Evolutionary conservation across 2,888 invertebrate species (phyloP).

Genomic region (Leptura quadrifasciata): DNA sequence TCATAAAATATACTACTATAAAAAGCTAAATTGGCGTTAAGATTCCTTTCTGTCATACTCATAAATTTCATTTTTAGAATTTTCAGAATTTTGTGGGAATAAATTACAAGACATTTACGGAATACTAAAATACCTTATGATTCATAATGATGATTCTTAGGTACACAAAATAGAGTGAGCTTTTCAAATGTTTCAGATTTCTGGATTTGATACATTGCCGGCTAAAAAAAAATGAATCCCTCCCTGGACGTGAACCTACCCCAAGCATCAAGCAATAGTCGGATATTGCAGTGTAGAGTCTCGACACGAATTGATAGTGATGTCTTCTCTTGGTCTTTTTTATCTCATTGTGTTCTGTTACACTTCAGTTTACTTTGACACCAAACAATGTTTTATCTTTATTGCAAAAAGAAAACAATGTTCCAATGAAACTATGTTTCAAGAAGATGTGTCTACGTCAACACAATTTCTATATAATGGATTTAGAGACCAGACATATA

Average conservation of each 20-base stretch:
- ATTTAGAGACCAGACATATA: neutral
- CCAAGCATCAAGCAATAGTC: slow-evolving; percentile 11
- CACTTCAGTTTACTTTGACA: slow-evolving; percentile 35
- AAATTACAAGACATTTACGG: no score
- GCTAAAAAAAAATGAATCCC: neutral
- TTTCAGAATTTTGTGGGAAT: no score
- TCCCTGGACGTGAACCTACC: neutral
- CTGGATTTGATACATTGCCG: neutral
- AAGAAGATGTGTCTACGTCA: slow-evolving; percentile 21
- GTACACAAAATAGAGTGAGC: neutral
- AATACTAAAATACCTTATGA: no score
- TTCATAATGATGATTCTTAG: neutral
- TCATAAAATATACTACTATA: no score
- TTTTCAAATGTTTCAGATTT: neutral
- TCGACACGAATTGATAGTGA: slow-evolving; percentile 34
- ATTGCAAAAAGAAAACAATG: slow-evolving; percentile 31
- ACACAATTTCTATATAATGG: slow-evolving; percentile 8
- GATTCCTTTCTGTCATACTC: no score
- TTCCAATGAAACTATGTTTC: slow-evolving; percentile 12
- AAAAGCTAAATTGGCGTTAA: no score
- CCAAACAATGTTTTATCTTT: slow-evolving; percentile 34
- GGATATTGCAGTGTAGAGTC: slow-evolving; percentile 26
- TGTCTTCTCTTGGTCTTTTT: slow-evolving; percentile 27
- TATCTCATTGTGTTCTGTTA: slow-evolving; percentile 31
- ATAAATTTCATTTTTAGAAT: no score